A percentile compares a stretch with the other conserved stretches of the same genome.
Conservation (phyloP, 2,113 vertebrate genomes). For the Xiphias gladius region DNA sequence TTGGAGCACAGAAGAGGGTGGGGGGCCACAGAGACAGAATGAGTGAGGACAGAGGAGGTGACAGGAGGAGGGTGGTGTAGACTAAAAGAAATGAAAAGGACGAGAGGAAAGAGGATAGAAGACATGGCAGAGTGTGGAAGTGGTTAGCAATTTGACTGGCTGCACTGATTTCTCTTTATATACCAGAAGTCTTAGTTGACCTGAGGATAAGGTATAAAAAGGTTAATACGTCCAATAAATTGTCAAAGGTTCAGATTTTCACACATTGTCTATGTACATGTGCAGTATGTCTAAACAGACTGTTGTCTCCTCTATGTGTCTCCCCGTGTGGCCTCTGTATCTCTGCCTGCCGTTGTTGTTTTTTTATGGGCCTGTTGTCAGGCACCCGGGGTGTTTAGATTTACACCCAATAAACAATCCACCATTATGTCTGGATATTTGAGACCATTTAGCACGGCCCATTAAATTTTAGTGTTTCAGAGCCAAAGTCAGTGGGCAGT, state of each 20-base stretch:
- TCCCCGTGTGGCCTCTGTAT: not conserved
- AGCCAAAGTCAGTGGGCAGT: not conserved
- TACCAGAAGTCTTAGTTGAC: not conserved
- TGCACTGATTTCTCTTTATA: conserved; percentile 16
- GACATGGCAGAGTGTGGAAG: not conserved
- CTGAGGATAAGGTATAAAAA: not conserved
- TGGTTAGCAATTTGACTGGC: not conserved
- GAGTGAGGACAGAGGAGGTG: conserved; percentile 18
- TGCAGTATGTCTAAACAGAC: not conserved
- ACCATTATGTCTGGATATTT: conserved; percentile 1
- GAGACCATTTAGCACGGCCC: not conserved
- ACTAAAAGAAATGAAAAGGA: conserved; percentile 8
- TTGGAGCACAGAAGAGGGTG: conserved; percentile 18
- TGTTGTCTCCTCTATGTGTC: not conserved
- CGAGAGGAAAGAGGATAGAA: not conserved
- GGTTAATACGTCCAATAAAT: not conserved
- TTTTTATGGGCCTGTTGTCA: conserved; percentile 8
- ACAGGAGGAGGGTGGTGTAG: not conserved
- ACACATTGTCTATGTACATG: not conserved
- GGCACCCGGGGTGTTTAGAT: conserved; percentile 38
- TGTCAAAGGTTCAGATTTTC: not conserved
- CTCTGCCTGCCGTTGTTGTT: conserved; percentile 1
- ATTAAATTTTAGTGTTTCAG: not conserved
- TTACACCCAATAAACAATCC: conserved; percentile 42
- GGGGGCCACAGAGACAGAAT: not conserved